Conservation (phyloP, 2,888 invertebrate species). For the Myopa testacea region DNA sequence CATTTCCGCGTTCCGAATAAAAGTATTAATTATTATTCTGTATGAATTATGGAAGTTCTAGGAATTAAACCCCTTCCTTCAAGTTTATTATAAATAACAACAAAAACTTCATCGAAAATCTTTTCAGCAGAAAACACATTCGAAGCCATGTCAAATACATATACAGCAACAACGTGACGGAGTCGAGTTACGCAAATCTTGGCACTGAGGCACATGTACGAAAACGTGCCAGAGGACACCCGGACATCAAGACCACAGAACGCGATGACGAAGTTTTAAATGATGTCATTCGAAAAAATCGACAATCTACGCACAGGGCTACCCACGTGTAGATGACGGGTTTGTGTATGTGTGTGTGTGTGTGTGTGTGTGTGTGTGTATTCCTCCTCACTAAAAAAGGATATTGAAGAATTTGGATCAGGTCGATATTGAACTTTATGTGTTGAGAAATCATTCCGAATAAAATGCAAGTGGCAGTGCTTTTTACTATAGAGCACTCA, state of each 20-base stretch:
- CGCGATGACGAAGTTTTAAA: neutral
- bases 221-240: constrained; percentile 27
- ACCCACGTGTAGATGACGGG: no score
- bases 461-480: neutral
- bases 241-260: constrained; percentile 9
- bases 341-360: no score
- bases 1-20: no score
- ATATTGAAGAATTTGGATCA: neutral
- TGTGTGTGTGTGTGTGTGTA: neutral
- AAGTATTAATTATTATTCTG: no score
- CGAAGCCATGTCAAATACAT: no score
- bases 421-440: neutral
- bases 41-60: no score
- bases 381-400: neutral
- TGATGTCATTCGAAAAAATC: neutral
- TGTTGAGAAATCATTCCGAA: neutral
- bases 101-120: no score
- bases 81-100: no score
- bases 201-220: neutral
- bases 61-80: no score
- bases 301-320: neutral
- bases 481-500: no score
- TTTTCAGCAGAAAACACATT: no score
- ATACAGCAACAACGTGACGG: neutral
- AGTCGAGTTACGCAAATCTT: constrained; percentile 14